Evolutionary conservation across 2,113 vertebrate genomes (phyloP), one percentile per base, ranked within the genome.

Genomic region (Lepisosteus oculatus): DNA sequence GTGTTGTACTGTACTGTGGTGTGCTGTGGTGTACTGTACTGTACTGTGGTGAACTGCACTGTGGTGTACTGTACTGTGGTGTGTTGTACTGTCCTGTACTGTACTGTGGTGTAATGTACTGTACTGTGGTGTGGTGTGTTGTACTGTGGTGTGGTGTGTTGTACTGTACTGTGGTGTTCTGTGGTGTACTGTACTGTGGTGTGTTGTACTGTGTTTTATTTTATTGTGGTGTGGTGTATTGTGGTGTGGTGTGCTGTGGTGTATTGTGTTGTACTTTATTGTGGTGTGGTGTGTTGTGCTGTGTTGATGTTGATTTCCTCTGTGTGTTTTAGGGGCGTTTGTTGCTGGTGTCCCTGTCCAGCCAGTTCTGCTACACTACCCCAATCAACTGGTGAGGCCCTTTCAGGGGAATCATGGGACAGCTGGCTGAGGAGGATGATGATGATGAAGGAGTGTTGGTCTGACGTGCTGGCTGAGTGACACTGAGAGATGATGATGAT

Each of bases 271-370:
- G 11, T 61, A 29, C 14, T 12, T 1, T 29, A 14, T 41, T 51
- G 14, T 2, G 17, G 43, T 29, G 17, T 29, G 1, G 4, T 61
- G 3, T 67, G 13, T 47, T 8, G 67, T 7, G 15, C 6, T 59
- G 8, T 3, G 17, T 29, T 29, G 17, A 29, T 29, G 17, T 29
- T 29, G 17, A 29, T 29, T 29, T 29, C 17, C 17, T 29, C 17
- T 29, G 17, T 15, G 29, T 44, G 71, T 61, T 70, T 17, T 78
- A 96, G 95, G 95, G 85, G 95, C 94, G 43, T 97, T 97, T 78
- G 85, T 95, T 4, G 87, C 92, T 0, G 95, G 94, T 13, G 93
- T 96, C 51, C 94, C 95, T 0, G 89, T 97, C 64, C 95, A 97
- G 80, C 95, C 95, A 3, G 92, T 97, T 70, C 82, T 97, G 77